phyloP scores from a whole-genome alignment of 53 echinoderm and acorn worm genomes.

The Hippasteria phrygiana region DNA sequence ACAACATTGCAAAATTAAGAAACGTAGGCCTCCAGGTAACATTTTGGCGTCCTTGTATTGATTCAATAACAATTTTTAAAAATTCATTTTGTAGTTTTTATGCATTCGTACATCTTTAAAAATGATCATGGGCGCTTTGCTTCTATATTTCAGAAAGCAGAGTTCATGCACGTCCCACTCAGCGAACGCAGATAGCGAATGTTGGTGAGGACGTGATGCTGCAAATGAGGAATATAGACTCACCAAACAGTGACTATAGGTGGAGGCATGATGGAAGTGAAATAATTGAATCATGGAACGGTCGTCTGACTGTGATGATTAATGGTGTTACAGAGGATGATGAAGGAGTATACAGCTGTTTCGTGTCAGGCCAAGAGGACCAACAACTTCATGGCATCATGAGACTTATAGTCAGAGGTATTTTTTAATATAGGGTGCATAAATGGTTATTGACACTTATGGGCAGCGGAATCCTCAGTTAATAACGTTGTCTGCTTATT shows the following conservation, averaged over 20 bases:
- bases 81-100: too few relatives aligned
- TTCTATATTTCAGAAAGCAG: background rate
- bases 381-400: constrained; percentile 41
- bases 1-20: too few relatives aligned
- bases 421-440: too few relatives aligned
- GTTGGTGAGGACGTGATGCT: constrained; percentile 5
- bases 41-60: too few relatives aligned
- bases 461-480: too few relatives aligned
- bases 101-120: too few relatives aligned
- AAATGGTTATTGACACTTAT: too few relatives aligned
- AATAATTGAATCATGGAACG: constrained; percentile 24
- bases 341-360: constrained; percentile 40
- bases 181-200: constrained; percentile 36
- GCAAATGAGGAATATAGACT: background rate
- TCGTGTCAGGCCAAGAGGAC: background rate
- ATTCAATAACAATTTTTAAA: too few relatives aligned
- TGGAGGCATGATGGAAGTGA: constrained; percentile 25
- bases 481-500: too few relatives aligned
- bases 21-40: too few relatives aligned
- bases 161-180: background rate
- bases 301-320: constrained; percentile 10
- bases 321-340: background rate
- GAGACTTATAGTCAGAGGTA: constrained; percentile 47
- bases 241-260: constrained; percentile 1
- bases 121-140: too few relatives aligned